Evolutionary conservation across 1,140 invertebrate species (phyloP), one percentile per base, ranked within the genome.

Genomic region (Piezodorus guildinii): DNA sequence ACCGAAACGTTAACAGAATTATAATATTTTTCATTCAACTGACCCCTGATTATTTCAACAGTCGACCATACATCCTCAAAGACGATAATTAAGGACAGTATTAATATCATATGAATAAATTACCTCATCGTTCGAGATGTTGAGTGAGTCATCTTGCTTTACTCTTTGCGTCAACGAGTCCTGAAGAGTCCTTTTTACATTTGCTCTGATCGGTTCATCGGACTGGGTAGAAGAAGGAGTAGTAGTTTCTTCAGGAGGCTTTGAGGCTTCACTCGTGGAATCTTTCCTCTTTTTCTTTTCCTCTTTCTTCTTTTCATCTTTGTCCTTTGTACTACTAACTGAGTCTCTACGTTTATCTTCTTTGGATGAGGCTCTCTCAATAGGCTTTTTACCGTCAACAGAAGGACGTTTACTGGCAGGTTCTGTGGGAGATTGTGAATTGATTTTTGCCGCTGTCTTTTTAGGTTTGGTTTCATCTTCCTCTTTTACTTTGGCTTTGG

Each of bases 101-200:
- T 15, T 16, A 21, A 43, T 30, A 27, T 58, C 1, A 34, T 58
- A 58, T 58, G 16, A 27, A 58, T 27, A 1, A 52, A 19, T 43
- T 64, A 81, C 83, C 70, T 89, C 85, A 1, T 83, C 80, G 14
- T 82, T 78, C 2, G 75, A 78, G 59, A 89, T 79, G 73, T 82
- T 80, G 19, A 83, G 68, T 67, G 83, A 79, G 67, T 79, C 76
- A 0, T 77, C 77, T 67, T 86, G 84, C 51, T 82, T 82, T 68
- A 88, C 82, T 46, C 87, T 76, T 49, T 76, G 76, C 15, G 75
- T 76, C 30, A 90, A 73, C 60, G 85, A 80, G 67, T 89, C 86
- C 34, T 86, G 83, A 19, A 95, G 74, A 0, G 87, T 85, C 69
- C 88, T 91, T 43, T 85, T 80, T 16, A 93, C 88, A 74, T 87